Evolutionary conservation across 2,797 vertebrate genomes (phyloP).

Genomic region (Peromyscus aztecus): DNA sequence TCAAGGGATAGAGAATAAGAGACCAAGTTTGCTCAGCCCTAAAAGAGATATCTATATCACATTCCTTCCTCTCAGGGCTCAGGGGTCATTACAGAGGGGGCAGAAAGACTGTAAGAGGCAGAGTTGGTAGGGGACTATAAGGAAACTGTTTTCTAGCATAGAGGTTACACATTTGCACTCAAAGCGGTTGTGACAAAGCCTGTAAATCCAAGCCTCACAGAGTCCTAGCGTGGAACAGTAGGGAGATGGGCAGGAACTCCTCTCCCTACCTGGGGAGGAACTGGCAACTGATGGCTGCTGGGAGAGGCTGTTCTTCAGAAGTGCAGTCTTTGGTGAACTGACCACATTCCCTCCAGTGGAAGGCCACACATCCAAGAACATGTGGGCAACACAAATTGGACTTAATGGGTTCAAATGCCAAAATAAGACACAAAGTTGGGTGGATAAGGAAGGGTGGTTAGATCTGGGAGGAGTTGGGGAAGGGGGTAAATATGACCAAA

Average conservation of each 20-base stretch:
- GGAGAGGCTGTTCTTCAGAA: neutral
- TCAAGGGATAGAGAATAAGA: neutral
- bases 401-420: neutral
- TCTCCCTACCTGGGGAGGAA: neutral
- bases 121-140: neutral
- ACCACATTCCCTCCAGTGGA: neutral
- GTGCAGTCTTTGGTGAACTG: neutral
- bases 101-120: neutral
- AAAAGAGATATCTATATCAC: neutral
- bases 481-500: neutral
- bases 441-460: neutral
- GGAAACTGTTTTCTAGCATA: neutral
- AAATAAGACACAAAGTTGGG: neutral
- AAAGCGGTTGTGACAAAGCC: neutral
- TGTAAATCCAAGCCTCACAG: neutral
- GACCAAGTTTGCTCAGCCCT: neutral
- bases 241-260: neutral
- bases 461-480: neutral
- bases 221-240: neutral
- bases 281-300: neutral
- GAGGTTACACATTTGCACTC: neutral
- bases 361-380: too few species aligned
- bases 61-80: neutral
- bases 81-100: neutral
- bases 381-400: neutral